Conservation (phyloP, 2,113 vertebrate species). For the Fregetta grallaria region DNA sequence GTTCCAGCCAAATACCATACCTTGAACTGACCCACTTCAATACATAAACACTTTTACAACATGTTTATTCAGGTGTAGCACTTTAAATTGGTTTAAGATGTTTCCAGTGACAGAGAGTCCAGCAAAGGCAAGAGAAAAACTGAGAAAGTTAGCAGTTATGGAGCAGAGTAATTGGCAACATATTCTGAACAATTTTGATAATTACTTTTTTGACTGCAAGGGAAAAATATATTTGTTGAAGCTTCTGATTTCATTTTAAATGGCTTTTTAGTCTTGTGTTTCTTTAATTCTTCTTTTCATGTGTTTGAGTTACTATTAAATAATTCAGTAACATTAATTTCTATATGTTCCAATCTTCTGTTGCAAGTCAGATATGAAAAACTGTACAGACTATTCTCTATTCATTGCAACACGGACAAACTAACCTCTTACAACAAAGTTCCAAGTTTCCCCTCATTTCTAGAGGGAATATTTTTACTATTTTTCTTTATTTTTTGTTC, state of each 20-base stretch:
- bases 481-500: constrained; percentile 60
- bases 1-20: constrained; percentile 86
- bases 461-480: constrained; percentile 49
- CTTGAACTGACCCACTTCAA: constrained; percentile 88
- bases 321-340: constrained; percentile 66
- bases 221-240: constrained; percentile 69
- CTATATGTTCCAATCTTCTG: constrained; percentile 48
- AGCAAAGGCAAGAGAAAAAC: constrained; percentile 67
- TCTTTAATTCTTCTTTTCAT: constrained; percentile 58
- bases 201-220: constrained; percentile 66
- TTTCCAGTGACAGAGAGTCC: constrained; percentile 80
- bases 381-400: constrained; percentile 59
- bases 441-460: constrained; percentile 64
- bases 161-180: constrained; percentile 71
- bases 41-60: constrained; percentile 88
- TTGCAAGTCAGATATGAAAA: constrained; percentile 42
- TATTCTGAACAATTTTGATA: constrained; percentile 70
- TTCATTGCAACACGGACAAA: constrained; percentile 58
- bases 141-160: constrained; percentile 73
- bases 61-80: constrained; percentile 89
- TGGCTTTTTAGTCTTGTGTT: constrained; percentile 65
- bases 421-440: constrained; percentile 53
- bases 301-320: constrained; percentile 52
- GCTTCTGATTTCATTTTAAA: constrained; percentile 74
- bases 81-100: constrained; percentile 88